These are phyloP conservation scores for Sisyra terminalis DNA, from an alignment of 2,888 invertebrate genomes.

Conservation along the genomic window DNA sequence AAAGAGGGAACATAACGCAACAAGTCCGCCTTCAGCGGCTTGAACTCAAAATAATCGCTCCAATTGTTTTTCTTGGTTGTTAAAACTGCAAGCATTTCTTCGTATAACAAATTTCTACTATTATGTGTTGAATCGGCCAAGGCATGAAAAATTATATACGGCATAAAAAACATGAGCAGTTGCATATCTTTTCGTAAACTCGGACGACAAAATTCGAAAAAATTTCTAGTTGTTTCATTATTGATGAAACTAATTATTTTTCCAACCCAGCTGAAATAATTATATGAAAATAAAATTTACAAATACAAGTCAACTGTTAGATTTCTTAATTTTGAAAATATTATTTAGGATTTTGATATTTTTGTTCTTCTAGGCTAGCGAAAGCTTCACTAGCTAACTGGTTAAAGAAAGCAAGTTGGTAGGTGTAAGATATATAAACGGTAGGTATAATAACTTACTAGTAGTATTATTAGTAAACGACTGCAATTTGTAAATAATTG, in stretches of 20 bases:
- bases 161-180: slow-evolving; percentile 55
- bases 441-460: too few species aligned
- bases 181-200: slow-evolving; percentile 58
- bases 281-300: background rate
- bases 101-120: slow-evolving; percentile 28
- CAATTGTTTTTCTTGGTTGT: slow-evolving; percentile 16
- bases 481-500: too few species aligned
- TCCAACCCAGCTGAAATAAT: slow-evolving; percentile 43
- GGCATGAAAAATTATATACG: slow-evolving; percentile 52
- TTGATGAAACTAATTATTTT: slow-evolving; percentile 46
- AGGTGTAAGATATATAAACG: too few species aligned
- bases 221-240: slow-evolving; percentile 36
- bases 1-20: slow-evolving; percentile 4
- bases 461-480: too few species aligned
- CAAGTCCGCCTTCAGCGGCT: slow-evolving; percentile 5
- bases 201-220: slow-evolving; percentile 53
- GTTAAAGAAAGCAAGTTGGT: too few species aligned
- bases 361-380: too few species aligned
- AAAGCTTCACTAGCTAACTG: too few species aligned
- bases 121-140: slow-evolving; percentile 32
- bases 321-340: too few species aligned
- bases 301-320: background rate
- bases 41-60: slow-evolving; percentile 2
- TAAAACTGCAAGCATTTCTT: slow-evolving; percentile 40
- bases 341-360: too few species aligned